Conservation (phyloP, 2,113 vertebrate genomes). For the Peromyscus leucopus region DNA sequence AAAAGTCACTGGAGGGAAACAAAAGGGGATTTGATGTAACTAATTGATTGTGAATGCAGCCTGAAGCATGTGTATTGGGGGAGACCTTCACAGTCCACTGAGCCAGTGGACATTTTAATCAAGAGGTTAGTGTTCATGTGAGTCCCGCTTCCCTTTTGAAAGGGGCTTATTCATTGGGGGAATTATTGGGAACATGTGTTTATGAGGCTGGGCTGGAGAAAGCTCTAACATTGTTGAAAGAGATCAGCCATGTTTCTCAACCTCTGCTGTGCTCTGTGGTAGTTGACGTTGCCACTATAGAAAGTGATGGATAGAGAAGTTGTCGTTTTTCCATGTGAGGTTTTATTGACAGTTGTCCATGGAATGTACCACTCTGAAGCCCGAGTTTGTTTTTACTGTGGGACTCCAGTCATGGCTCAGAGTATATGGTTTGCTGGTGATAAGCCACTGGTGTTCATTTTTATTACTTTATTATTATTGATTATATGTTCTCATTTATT, state of each 20-base stretch:
- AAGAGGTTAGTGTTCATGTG: slow-evolving; percentile 82
- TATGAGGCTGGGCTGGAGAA: slow-evolving; percentile 77
- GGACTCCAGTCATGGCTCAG: slow-evolving; percentile 23
- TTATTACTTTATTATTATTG: slow-evolving; percentile 45
- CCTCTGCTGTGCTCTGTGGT: slow-evolving; percentile 62
- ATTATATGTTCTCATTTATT: not conserved
- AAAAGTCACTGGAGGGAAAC: slow-evolving; percentile 67
- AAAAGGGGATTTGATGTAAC: slow-evolving; percentile 82
- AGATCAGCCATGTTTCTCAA: slow-evolving; percentile 75
- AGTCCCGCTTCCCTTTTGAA: slow-evolving; percentile 81
- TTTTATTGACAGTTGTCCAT: slow-evolving; percentile 59
- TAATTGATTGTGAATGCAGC: slow-evolving; percentile 79
- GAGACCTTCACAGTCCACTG: slow-evolving; percentile 77
- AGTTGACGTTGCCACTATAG: slow-evolving; percentile 58
- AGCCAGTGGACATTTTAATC: slow-evolving; percentile 78
- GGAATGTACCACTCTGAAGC: slow-evolving; percentile 33
- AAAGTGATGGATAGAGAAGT: slow-evolving; percentile 53
- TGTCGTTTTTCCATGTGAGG: slow-evolving; percentile 48
- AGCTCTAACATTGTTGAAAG: slow-evolving; percentile 81
- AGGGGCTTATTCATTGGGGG: slow-evolving; percentile 76
- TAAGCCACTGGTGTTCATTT: slow-evolving; percentile 75
- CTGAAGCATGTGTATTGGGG: slow-evolving; percentile 55
- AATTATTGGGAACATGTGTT: slow-evolving; percentile 87
- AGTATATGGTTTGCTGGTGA: slow-evolving; percentile 51
- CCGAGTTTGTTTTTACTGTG: slow-evolving; percentile 54